Base-by-base conservation (phyloP, 1,140 invertebrate genomes). In the Listronotus oregonensis region DNA sequence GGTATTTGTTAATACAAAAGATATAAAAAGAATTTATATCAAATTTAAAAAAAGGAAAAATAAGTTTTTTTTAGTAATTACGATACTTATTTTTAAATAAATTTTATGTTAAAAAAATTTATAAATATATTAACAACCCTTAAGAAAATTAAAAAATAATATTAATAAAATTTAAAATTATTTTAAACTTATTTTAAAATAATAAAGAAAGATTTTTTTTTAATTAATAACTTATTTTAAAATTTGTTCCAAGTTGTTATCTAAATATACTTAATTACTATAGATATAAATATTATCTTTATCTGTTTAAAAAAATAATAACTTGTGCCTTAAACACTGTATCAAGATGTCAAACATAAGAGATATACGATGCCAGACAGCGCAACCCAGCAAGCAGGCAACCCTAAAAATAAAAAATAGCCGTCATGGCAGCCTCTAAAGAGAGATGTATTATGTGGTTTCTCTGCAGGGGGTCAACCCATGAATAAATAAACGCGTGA, bases 401-500 rank as follows among this genome's bases (percentile, higher is more conserved):
- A 46, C 62, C 64, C 55, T 62, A 66, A 66, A 71, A 65, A 67
- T 56, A 72, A 68, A 70, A 71, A 68, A 67, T 66, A 64, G 71
- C 64, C 64, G 58, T 60, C 57, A 66, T 55, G 64, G 60, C 62
- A 66, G 63, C 67, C 58, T 70, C 74, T 59, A 59, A 73, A 73
- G 74, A 73, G 71, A 76, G 73, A 75, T 76, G 74, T 77, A 77
- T 77, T 75, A 75, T 77, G 71, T 62, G 59, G 69, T 66, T 60
- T 64, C 74, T 17, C 75, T 34, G 37, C 73, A 66, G 76, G 76
- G 70, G 73, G 73, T 50, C 75, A 72, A 73, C 66, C 74, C 75
- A 77, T 77, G 76, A 77, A 77, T 77, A 77, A 77, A 77, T 77
- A 77, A 77, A 73, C 71, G 76, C 76, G 76, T 77, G 76, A 77